Evolutionary conservation across 2,888 invertebrate genomes (phyloP).

Genomic region (Ochropleura leucogaster): DNA sequence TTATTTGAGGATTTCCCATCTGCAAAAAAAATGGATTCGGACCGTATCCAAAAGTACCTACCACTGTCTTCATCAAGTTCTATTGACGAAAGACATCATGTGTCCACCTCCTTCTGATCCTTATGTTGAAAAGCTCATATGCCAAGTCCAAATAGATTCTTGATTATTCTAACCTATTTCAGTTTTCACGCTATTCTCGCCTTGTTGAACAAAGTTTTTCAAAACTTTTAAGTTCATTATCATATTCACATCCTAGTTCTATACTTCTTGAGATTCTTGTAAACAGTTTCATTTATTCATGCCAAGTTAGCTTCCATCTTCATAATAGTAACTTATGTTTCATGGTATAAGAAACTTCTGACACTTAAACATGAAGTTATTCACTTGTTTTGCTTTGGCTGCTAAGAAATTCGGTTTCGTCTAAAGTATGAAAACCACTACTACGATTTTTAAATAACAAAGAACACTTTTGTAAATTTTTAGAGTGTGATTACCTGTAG

Average conservation of each 20-base stretch:
- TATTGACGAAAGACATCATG: too few relatives aligned
- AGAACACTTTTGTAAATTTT: too few relatives aligned
- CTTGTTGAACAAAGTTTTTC: background rate
- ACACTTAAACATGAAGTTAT: conserved; percentile 56
- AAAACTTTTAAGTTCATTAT: conserved; percentile 2
- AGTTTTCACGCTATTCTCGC: background rate
- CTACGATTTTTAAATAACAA: conserved; percentile 3
- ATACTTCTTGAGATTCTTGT: conserved; percentile 12
- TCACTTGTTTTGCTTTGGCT: conserved; percentile 51
- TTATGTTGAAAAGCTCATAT: background rate
- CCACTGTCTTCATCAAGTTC: background rate
- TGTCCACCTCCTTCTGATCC: background rate
- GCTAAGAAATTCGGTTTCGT: conserved; percentile 48
- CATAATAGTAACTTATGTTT: conserved; percentile 34
- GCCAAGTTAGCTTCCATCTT: conserved; percentile 23
- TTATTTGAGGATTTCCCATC: too few relatives aligned
- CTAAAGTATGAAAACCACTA: conserved; percentile 34
- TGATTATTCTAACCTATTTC: background rate
- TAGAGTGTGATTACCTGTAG: too few relatives aligned
- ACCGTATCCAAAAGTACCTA: background rate
- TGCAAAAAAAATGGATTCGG: background rate
- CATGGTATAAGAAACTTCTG: conserved; percentile 46
- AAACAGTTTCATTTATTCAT: conserved; percentile 27
- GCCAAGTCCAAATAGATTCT: background rate
- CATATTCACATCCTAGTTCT: conserved; percentile 4